Base-by-base conservation (phyloP, 2,888 invertebrate genomes). In the Leucophenga maculata region DNA sequence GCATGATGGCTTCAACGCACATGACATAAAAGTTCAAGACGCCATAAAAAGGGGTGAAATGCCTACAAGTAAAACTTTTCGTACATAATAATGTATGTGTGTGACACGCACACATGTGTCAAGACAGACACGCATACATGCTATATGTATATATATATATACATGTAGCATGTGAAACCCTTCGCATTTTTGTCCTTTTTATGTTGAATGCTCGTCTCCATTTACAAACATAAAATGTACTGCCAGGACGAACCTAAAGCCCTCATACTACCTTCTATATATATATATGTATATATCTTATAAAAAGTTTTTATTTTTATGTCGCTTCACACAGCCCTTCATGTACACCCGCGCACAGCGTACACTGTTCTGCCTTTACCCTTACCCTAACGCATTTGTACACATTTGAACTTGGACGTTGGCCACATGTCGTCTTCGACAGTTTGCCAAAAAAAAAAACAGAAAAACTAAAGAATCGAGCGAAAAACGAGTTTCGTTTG, bases 11-110 rank as follows among this genome's bases (percentile, higher is more conserved):
- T 44, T 64, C 62, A 46, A 64, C 46, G 46, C 32, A 75, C 71
- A 78, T 68, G 76, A 77, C 78, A 80, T 80, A 83, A 76, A 81
- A 79, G 81, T 83, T 83, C 72, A 83, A 81, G 81, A 82, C 81
- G 83, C 75, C 83, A 82, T 82, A 82, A 82, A 82, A 82, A 82
- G 81, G 69, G 81, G 81, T 82, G 82, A 82, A 82, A 79, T 68
- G 67, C 71, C 71, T 64, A 65, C 72, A 69, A 73, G 74, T 73
- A 73, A 68, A 77, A 77, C 83, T 79, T 80, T 82, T 78, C 77
- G 81, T 82, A 48, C 48, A 64, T 50, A 73, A 80, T 73, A 77
- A 71, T 67, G 68, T 59, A 67, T 20, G 32, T 71, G 75, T 59
- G 60, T 65, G 74, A 71, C 55, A 64, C 64, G 55, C 59, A 69